Evolutionary conservation across 2,113 vertebrate genomes (phyloP).

Genomic region (Eleginops maclovinus): DNA sequence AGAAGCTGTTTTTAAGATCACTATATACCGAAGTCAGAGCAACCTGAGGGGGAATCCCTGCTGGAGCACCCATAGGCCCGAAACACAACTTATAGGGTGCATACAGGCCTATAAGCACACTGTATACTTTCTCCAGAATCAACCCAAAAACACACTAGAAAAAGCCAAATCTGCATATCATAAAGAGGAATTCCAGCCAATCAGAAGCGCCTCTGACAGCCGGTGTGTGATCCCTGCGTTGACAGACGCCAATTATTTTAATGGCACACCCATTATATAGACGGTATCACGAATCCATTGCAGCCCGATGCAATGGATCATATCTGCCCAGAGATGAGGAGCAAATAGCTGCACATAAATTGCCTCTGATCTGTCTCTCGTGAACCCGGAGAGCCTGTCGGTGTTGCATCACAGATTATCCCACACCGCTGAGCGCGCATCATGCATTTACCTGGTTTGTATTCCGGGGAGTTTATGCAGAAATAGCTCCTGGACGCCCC

Average conservation of each 20-base stretch:
- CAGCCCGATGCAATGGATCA: slow-evolving; percentile 48
- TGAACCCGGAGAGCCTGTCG: background rate
- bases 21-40: slow-evolving; percentile 36
- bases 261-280: slow-evolving; percentile 67
- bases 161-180: background rate
- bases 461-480: slow-evolving; percentile 54
- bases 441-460: slow-evolving; percentile 77
- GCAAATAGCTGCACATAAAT: background rate
- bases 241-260: slow-evolving; percentile 56
- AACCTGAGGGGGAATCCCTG: slow-evolving; percentile 70
- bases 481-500: slow-evolving; percentile 56
- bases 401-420: background rate
- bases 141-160: background rate
- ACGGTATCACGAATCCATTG: slow-evolving; percentile 62
- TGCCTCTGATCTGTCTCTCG: background rate
- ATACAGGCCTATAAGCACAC: too few relatives aligned
- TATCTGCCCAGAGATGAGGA: slow-evolving; percentile 27
- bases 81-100: slow-evolving; percentile 17
- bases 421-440: slow-evolving; percentile 33
- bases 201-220: slow-evolving; percentile 37
- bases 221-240: slow-evolving; percentile 26
- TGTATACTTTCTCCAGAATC: too few relatives aligned
- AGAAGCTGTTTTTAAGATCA: slow-evolving; percentile 33
- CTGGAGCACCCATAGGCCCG: slow-evolving; percentile 50
- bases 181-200: slow-evolving; percentile 52